Percentiles rank a stretch among this genome's conserved stretches.
Conservation (phyloP, 2,888 invertebrate genomes). For the Amiota mariae region DNA sequence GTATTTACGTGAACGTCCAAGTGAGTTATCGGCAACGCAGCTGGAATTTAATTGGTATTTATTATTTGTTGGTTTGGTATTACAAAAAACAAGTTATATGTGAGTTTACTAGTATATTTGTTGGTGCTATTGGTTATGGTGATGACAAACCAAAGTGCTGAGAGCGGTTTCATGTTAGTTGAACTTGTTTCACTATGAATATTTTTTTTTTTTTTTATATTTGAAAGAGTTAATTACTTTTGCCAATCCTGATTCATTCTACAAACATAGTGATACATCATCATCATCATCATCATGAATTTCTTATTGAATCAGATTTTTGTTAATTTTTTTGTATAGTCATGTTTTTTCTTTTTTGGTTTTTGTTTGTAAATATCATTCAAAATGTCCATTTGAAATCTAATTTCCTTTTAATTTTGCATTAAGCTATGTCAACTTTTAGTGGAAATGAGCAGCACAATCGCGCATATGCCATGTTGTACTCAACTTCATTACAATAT, state of each 20-base stretch:
- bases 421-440: constrained; percentile 41
- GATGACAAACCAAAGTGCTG: too few relatives aligned
- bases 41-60: constrained; percentile 71
- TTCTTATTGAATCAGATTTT: not conserved
- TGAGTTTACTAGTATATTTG: not conserved
- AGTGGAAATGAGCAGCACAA: not conserved
- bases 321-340: constrained; percentile 3
- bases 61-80: constrained; percentile 25
- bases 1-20: constrained; percentile 80
- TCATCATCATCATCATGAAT: too few relatives aligned
- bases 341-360: not conserved
- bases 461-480: not conserved
- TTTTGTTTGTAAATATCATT: constrained; percentile 28
- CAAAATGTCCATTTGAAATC: constrained; percentile 33
- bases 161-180: too few relatives aligned
- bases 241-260: too few relatives aligned
- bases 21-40: constrained; percentile 81
- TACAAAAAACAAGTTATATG: too few relatives aligned
- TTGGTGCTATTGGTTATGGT: constrained; percentile 1
- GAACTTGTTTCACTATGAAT: too few relatives aligned
- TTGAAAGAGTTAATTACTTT: not conserved
- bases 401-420: constrained; percentile 50
- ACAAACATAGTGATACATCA: too few relatives aligned
- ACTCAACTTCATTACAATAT: too few relatives aligned
- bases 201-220: not conserved